Percentiles rank a stretch among this genome's conserved stretches.
Evolutionary conservation across 37 sponge, comb jelly and placozoan species (phyloP).

Genomic region (Halichondria panicea): DNA sequence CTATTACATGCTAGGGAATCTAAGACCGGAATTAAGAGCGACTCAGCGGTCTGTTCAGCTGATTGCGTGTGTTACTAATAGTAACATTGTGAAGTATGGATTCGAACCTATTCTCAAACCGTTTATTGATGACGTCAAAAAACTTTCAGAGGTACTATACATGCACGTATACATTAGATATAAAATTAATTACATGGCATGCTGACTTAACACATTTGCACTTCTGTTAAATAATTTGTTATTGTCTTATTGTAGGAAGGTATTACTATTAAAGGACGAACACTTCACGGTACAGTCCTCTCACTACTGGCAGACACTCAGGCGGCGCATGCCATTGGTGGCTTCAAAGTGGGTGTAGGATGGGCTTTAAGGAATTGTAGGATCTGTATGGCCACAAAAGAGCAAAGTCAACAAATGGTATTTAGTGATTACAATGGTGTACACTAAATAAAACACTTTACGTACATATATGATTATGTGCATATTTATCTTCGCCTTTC

Average conservation of each 20-base stretch:
- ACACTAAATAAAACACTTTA: not conserved
- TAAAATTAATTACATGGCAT: not conserved
- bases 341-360: conserved; percentile 51
- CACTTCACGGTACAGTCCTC: not conserved
- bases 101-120: conserved; percentile 32
- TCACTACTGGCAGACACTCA: conserved; percentile 33
- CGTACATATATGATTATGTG: no score
- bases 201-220: not conserved
- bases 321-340: conserved; percentile 34
- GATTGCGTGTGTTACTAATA: conserved; percentile 30
- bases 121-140: conserved; percentile 43
- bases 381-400: conserved; percentile 19
- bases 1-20: conserved; percentile 34
- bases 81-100: conserved; percentile 29
- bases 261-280: not conserved
- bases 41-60: conserved; percentile 19
- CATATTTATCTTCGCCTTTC: not conserved
- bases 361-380: conserved; percentile 39
- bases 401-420: not conserved
- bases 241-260: not conserved
- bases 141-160: conserved; percentile 2
- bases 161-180: not conserved
- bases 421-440: not conserved
- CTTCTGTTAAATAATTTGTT: not conserved
- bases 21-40: conserved; percentile 17